Conservation (phyloP, 2,113 vertebrate genomes). For the Callopanchax toddi region DNA sequence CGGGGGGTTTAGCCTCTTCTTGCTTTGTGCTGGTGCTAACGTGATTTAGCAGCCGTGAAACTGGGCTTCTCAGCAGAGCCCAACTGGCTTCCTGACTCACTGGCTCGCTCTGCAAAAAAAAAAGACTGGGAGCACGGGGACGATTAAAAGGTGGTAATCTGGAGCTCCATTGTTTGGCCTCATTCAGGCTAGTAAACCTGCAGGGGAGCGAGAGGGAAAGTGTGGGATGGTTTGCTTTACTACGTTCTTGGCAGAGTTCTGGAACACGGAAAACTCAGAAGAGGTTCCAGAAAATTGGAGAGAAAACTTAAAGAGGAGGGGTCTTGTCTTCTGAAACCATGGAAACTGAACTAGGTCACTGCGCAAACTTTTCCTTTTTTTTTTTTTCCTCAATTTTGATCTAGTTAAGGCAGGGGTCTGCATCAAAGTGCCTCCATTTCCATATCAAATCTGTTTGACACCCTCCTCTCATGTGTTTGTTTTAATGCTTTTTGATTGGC, state of each 20-base stretch:
- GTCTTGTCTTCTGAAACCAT: slow-evolving; percentile 75
- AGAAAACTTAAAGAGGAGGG: slow-evolving; percentile 20
- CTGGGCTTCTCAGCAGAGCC: slow-evolving; percentile 61
- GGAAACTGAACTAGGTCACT: slow-evolving; percentile 84
- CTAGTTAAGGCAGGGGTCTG: slow-evolving; percentile 72
- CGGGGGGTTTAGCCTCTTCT: slow-evolving; percentile 62
- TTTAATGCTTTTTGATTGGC: slow-evolving; percentile 60
- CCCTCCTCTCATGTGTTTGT: slow-evolving; percentile 63
- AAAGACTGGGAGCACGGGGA: neutral
- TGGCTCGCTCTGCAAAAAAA: slow-evolving; percentile 4
- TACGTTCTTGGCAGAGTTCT: slow-evolving; percentile 38
- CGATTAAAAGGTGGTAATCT: slow-evolving; percentile 40
- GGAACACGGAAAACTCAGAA: slow-evolving; percentile 40
- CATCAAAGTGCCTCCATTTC: slow-evolving; percentile 74
- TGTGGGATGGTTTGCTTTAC: slow-evolving; percentile 34
- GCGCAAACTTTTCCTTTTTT: slow-evolving; percentile 71
- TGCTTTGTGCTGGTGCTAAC: slow-evolving; percentile 68
- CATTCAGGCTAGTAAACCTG: slow-evolving; percentile 35
- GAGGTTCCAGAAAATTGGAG: slow-evolving; percentile 48
- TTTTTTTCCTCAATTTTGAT: slow-evolving; percentile 64
- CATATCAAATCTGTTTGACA: slow-evolving; percentile 77
- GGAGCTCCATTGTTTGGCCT: slow-evolving; percentile 38
- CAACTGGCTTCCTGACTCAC: slow-evolving; percentile 66
- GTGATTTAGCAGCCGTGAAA: slow-evolving; percentile 78
- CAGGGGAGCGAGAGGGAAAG: slow-evolving; percentile 12